A percentile compares a stretch with the other conserved stretches of the same genome.
Conservation (phyloP, 2,888 invertebrate genomes). For the Ethmia dodecea region DNA sequence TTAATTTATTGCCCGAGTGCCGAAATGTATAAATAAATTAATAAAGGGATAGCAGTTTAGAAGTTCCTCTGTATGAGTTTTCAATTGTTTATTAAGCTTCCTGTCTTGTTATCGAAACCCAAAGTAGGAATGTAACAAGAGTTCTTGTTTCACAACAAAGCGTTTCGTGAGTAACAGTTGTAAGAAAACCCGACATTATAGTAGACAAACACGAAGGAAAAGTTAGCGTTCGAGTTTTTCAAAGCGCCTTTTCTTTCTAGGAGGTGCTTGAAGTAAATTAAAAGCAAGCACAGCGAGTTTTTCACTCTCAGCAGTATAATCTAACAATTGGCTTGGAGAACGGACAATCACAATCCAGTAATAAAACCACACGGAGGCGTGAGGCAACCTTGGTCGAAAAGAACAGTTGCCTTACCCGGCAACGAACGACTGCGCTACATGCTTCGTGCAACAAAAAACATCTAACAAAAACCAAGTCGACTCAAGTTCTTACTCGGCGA, state of each 20-base stretch:
- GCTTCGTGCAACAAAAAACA: conserved; percentile 49
- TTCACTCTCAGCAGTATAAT: conserved; percentile 40
- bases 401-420: conserved; percentile 50
- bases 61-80: too few species aligned
- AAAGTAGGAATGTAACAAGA: conserved; percentile 32
- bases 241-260: conserved; percentile 50
- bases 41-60: conserved; percentile 16
- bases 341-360: conserved; percentile 45
- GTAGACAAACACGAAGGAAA: conserved; percentile 58
- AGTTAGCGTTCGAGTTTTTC: conserved; percentile 37
- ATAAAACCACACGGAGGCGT: conserved; percentile 42
- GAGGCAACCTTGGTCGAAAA: conserved; percentile 60
- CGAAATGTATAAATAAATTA: conserved; percentile 21
- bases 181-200: conserved; percentile 52
- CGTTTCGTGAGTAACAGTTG: conserved; percentile 56
- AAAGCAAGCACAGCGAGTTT: conserved; percentile 42
- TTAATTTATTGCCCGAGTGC: conserved; percentile 37
- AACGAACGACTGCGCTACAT: conserved; percentile 43
- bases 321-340: conserved; percentile 46
- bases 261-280: conserved; percentile 54
- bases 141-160: conserved; percentile 22
- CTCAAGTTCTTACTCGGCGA: conserved; percentile 45
- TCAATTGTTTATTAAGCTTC: too few species aligned
- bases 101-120: conserved; percentile 23
- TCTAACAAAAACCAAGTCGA: conserved; percentile 47